A percentile compares a stretch with the other conserved stretches of the same genome.
Evolutionary conservation across 2,113 vertebrate genomes (phyloP).

Genomic region (Stomatorhinus ivindoensis): DNA sequence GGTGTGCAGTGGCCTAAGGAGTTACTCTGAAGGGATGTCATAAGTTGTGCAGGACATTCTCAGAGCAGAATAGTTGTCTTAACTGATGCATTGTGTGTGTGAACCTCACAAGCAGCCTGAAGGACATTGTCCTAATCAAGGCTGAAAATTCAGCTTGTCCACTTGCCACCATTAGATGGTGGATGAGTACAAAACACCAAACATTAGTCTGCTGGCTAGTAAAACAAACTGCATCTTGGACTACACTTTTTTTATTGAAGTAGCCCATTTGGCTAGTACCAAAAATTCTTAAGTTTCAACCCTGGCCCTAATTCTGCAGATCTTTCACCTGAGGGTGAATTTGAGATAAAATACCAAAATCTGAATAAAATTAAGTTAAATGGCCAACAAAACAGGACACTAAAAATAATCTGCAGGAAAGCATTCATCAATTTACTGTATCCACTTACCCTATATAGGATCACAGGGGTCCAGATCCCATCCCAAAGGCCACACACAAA

Average conservation of each 20-base stretch:
- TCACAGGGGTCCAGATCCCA: not conserved
- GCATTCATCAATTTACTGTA: not conserved
- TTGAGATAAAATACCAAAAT: not conserved
- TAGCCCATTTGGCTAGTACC: not conserved
- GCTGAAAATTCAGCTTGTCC: not conserved
- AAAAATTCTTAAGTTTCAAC: not conserved
- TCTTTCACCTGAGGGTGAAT: not conserved
- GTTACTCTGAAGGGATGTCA: not conserved
- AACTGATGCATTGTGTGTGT: not conserved
- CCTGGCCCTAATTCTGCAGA: not conserved
- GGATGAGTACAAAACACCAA: not conserved
- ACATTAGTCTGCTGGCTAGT: not conserved
- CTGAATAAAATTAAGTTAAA: not conserved
- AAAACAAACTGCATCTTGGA: not conserved
- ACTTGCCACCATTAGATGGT: not conserved
- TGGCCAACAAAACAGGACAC: not conserved
- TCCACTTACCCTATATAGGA: not conserved
- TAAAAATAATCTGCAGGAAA: not conserved
- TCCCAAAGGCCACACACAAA: not conserved
- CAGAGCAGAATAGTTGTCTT: not conserved
- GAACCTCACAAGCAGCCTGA: not conserved
- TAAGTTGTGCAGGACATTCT: not conserved
- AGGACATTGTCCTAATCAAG: not conserved
- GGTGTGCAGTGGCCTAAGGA: not conserved
- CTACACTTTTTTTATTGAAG: not conserved